Conservation (phyloP, 2,797 vertebrate species). For the Amniataba percoides region DNA sequence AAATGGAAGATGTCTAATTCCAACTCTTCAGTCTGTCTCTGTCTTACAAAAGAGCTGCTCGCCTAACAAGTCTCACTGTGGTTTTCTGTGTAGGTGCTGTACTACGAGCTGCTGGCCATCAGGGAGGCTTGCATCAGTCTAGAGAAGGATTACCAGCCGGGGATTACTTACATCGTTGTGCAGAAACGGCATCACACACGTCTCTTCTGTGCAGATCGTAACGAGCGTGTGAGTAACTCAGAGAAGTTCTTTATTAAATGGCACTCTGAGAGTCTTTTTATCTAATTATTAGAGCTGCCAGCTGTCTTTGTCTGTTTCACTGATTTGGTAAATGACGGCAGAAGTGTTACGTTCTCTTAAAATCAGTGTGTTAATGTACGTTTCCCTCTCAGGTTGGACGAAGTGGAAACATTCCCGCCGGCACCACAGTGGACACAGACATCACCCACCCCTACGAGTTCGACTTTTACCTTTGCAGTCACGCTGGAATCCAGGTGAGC, state of each 20-base stretch:
- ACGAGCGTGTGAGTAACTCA: conserved; percentile 90
- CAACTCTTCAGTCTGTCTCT: not conserved
- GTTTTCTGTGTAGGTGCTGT: conserved; percentile 88
- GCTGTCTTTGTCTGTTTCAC: not conserved
- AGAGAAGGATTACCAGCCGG: conserved; percentile 98
- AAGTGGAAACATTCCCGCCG: conserved; percentile 98
- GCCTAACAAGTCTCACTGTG: not conserved
- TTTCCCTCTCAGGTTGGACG: conserved; percentile 90
- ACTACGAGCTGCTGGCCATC: conserved; percentile 97
- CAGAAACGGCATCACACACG: conserved; percentile 98
- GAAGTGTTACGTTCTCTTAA: not conserved
- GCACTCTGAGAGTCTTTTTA: not conserved
- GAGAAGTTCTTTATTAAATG: not conserved
- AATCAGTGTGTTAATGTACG: not conserved
- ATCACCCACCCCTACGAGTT: conserved; percentile 99
- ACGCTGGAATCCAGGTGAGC: conserved; percentile 97
- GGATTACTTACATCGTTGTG: conserved; percentile 98
- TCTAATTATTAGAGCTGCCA: not conserved
- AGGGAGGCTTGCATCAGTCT: conserved; percentile 97
- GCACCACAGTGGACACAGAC: conserved; percentile 97
- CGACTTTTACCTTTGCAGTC: conserved; percentile 99
- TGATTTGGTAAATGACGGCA: not conserved
- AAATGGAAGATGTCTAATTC: not conserved
- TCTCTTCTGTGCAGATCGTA: conserved; percentile 96
- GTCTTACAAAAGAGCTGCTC: not conserved